phyloP scores from a whole-genome alignment of 2,797 vertebrate genomes.

The Pipistrellus pygmaeus region DNA sequence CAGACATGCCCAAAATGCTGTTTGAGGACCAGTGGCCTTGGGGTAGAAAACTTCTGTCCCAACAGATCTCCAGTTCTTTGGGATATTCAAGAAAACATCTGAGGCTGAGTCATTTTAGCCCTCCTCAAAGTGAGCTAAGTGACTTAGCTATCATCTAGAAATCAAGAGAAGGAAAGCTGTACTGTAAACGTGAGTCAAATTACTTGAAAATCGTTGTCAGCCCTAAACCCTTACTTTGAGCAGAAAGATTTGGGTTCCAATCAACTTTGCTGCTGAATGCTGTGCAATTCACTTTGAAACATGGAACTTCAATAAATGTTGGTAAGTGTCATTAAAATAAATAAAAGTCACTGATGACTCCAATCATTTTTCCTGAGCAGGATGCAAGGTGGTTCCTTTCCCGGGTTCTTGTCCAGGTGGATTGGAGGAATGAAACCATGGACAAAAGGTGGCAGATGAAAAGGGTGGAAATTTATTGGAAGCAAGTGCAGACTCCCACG shows the following conservation, averaged over 20 bases:
- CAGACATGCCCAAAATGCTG: neutral
- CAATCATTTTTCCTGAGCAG: too few relatives aligned
- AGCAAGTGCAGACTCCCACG: too few relatives aligned
- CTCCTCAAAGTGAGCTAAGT: neutral
- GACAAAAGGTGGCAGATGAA: too few relatives aligned
- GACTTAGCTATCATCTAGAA: constrained; percentile 19
- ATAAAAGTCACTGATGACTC: neutral
- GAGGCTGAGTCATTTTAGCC: neutral
- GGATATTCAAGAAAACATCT: constrained; percentile 27
- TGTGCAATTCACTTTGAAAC: constrained; percentile 10
- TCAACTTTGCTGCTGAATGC: neutral
- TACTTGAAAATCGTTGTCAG: constrained; percentile 28
- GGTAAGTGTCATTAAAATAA: constrained; percentile 5
- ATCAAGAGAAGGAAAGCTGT: neutral
- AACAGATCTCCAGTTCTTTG: neutral
- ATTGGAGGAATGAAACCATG: too few relatives aligned
- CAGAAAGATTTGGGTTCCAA: constrained; percentile 31
- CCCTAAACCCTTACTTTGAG: constrained; percentile 11
- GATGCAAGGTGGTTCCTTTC: too few relatives aligned
- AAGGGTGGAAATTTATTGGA: too few relatives aligned
- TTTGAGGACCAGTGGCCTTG: neutral
- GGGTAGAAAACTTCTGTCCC: neutral
- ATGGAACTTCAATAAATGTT: constrained; percentile 23
- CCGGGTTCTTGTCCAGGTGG: too few relatives aligned
- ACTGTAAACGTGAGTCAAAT: neutral